A percentile compares a stretch with the other conserved stretches of the same genome.
Evolutionary conservation across 23 tunicate species (phyloP).

Genomic region (Clavelina lepadiformis): DNA sequence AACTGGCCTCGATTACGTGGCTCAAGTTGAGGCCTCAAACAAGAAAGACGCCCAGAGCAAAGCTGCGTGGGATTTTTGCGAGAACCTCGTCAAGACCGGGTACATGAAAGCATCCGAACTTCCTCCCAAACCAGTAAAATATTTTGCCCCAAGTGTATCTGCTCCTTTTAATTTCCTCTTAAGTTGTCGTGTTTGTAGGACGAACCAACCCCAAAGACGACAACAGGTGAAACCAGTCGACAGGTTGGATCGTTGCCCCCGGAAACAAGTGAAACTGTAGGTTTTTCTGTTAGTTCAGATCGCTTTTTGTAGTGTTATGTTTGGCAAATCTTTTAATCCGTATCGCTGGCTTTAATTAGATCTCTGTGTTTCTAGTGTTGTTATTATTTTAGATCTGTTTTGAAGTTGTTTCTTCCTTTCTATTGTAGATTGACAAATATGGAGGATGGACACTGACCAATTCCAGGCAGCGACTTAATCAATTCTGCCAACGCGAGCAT

Average conservation of each 20-base stretch:
- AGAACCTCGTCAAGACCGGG: constrained; percentile 70
- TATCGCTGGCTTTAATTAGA: no score
- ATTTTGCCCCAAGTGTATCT: no score
- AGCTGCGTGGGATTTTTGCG: constrained; percentile 96
- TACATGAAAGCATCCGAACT: constrained; percentile 77
- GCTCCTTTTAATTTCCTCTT: no score
- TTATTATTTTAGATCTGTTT: no score
- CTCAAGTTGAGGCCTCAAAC: constrained; percentile 54
- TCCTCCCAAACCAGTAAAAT: constrained; percentile 68
- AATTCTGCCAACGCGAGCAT: constrained; percentile 81
- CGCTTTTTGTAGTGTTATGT: neutral
- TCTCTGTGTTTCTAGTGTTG: no score
- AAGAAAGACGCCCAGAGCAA: constrained; percentile 93
- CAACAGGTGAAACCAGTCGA: constrained; percentile 8
- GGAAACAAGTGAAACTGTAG: constrained; percentile 11
- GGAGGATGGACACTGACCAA: constrained; percentile 91
- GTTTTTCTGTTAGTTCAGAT: neutral
- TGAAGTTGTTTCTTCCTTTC: no score
- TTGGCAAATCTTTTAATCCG: no score
- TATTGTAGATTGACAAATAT: constrained; percentile 42
- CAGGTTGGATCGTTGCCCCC: constrained; percentile 20
- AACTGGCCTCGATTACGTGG: constrained; percentile 60
- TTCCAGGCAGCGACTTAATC: constrained; percentile 81
- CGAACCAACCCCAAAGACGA: constrained; percentile 10
- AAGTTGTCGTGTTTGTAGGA: neutral